Base-by-base conservation (phyloP, 2,797 vertebrate genomes). In the Oceanodroma leucorhoa region DNA sequence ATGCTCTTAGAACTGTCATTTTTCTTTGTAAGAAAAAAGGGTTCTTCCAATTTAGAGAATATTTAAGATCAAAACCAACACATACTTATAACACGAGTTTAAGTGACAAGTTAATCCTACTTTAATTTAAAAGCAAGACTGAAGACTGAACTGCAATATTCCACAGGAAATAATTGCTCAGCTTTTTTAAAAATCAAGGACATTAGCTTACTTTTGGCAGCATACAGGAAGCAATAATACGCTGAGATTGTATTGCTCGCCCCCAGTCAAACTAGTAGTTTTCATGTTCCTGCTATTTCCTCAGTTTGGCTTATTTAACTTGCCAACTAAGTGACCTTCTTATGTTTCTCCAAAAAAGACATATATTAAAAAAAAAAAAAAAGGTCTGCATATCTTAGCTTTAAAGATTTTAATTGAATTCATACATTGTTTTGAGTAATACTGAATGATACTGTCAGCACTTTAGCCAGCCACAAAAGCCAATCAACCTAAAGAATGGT, bases 291-390 rank as follows among this genome's bases (percentile, higher is more conserved):
- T 85, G 86, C 87, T 78, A 64, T 90, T 95, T 95, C 96, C 93
- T 83, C 87, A 80, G 48, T 69, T 61, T 22, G 72, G 29, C 46
- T 92, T 60, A 48, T 81, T 90, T 66, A 27, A 84, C 72, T 95
- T 89, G 93, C 94, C 96, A 95, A 80, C 54, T 55, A 34, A 84
- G 64, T n/a, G 82, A 96, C 81, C 69, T 96, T 77, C 65, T 95
- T 60, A 43, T 50, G 83, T 87, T 95, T 90, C 62, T 89, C 83
- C 53, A 86, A 83, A 94, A 51, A 34, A 93, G 57, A 32, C 18
- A 51, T 29, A 54, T 58, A 70, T 71, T 83, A 20, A 27, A 38
- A 67, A 14, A 80, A 71, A 51, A 14, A 38, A 67, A 14, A 80
- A 71, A 51, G 12, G 17, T 8, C 80, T 41, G 41, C 34, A 20